Evolutionary conservation across 2,113 vertebrate species (phyloP), one percentile per base, ranked within the genome.

Genomic region (Psilopsiagon aurifrons): DNA sequence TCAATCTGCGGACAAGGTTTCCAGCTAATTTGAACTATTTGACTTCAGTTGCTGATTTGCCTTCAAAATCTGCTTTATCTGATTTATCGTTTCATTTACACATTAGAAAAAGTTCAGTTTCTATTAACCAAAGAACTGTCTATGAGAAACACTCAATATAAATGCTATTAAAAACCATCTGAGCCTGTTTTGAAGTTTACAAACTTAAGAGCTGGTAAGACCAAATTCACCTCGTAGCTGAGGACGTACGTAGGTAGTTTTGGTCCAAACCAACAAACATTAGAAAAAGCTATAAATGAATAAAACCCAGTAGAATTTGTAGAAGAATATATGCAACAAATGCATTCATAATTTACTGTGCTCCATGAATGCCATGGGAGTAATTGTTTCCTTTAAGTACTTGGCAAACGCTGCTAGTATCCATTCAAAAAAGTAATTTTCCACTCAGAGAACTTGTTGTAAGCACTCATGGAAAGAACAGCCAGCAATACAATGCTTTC

Each of bases 371-470:
- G 60, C 47, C 31, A 24, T 78, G 63, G n/a, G 31, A 86, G 37
- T 88, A 78, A 67, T 85, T 51, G 62, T 88, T 88, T 87, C 39
- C 28, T 88, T 83, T 94, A 90, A 97, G 55, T 91, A 73, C 22
- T 81, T 96, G 78, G 73, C 78, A 91, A 92, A 90, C 44, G 24
- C 12, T 70, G 35, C 59, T 87, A n/a, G 28, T 88, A 90, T 69
- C 44, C 49, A 76, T 96, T 95, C 51, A 74, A 83, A 94, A 83
- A 37, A 85, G 67, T 81, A 57, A 92, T 96, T 97, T 97, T 95
- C 90, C 78, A 90, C 52, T 86, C 33, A 55, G 19, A 29, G 90
- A 87, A 71, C 17, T 10, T 83, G 81, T 94, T 92, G 44, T 77
- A 91, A 96, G 57, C 35, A 54, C 43, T 85, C 78, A 80, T 25